Base-by-base conservation (phyloP, 2,888 invertebrate species). In the Volucella bombylans region DNA sequence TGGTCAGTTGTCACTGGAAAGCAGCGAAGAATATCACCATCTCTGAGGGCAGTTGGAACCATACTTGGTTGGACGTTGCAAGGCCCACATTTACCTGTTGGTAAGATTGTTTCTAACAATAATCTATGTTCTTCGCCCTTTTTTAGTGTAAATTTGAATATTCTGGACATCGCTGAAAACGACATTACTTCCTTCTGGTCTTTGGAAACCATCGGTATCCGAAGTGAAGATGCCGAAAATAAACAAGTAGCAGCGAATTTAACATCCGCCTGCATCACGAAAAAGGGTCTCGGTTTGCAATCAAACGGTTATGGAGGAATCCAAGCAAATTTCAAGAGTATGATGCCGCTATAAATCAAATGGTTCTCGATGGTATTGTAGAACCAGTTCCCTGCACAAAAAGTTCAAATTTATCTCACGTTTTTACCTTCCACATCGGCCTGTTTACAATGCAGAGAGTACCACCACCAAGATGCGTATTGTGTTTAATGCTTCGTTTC, bases 141-240 rank as follows among this genome's bases (percentile, higher is more conserved):
- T 18, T n/a, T 41, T 61, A 43, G 43, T 15, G 31, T 12, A 11
- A 14, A 31, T 12, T 57, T 57, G 39, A 15, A 41, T 47, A 10
- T 62, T 9, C 59, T 39, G 39, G 11, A 39, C n/a, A n/a, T 14
- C 14, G n/a, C 14, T n/a, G 12, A 39, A 14, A 31, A 31, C 31
- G 6, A 31, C 31, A n/a, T 59, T 39, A 43, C 15, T 8, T 10
- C 39, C 8, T 41, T 61, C 15, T 61, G 41, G 41, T 43, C 61
- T 8, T 12, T 62, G 15, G 62, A 62, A 23, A 23, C 47, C 12
- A 62, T 62, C 6, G 47, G 62, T 8, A 62, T 62, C 18, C 45
- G 62, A n/a, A 45, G 62, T 23, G 47, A 62, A 62, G 62, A 45
- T 12, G 62, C 41, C 10, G 45, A 62, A 47, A 45, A 62, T 18